A percentile compares a stretch with the other conserved stretches of the same genome.
Evolutionary conservation across 2,113 vertebrate genomes (phyloP).

Genomic region (Himantopus leucocephalus): DNA sequence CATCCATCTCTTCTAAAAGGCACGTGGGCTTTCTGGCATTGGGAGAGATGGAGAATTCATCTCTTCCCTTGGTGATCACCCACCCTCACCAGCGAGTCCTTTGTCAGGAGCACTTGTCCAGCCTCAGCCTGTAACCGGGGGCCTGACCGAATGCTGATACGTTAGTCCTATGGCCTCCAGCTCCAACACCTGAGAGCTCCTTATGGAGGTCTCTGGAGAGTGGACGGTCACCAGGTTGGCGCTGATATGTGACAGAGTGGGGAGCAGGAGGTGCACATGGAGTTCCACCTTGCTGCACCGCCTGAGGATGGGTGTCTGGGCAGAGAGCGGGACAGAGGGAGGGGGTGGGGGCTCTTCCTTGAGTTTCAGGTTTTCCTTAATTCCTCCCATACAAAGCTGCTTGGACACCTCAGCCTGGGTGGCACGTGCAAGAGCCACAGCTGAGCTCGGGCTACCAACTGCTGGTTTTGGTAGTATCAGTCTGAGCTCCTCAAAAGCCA

Average conservation of each 20-base stretch:
- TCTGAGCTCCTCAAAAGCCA: neutral
- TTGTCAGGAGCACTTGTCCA: neutral
- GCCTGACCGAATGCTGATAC: no score
- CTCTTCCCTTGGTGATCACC: neutral
- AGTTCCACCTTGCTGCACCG: no score
- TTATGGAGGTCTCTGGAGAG: neutral
- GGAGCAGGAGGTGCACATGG: neutral
- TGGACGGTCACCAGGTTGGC: fast-evolving
- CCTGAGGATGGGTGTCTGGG: fast-evolving
- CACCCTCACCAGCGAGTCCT: no score
- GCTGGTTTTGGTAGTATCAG: neutral
- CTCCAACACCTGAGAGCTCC: neutral
- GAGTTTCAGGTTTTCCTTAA: neutral
- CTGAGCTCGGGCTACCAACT: neutral
- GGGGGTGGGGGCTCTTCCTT: fast-evolving
- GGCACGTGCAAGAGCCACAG: neutral
- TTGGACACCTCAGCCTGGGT: neutral
- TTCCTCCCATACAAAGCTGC: neutral
- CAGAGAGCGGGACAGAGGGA: neutral
- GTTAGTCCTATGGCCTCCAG: neutral
- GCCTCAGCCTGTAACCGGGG: neutral
- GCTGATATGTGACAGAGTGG: neutral
- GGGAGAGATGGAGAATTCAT: neutral
- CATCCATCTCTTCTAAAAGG: fast-evolving
- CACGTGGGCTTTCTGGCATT: fast-evolving